Evolutionary conservation across 2,888 invertebrate species (phyloP).

Genomic region (Coecobrya sp.): DNA sequence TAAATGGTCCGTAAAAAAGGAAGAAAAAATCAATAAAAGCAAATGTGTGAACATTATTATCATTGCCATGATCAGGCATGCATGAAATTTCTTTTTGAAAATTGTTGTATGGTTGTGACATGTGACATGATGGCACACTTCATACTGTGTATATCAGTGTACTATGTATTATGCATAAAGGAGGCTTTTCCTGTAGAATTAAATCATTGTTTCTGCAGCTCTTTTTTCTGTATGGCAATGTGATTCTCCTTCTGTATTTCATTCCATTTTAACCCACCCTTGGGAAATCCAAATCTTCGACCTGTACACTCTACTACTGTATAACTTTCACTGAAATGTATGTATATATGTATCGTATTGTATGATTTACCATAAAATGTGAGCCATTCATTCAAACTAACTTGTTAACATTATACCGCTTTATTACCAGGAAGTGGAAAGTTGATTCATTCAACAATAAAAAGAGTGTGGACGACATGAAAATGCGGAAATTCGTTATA

Average conservation of each 20-base stretch:
- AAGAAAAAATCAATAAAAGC: neutral
- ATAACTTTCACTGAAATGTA: too few relatives aligned
- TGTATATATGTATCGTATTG: neutral
- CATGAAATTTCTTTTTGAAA: constrained; percentile 2
- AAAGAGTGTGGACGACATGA: neutral
- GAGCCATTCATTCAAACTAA: neutral
- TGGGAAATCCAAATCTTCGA: neutral
- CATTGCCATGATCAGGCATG: neutral
- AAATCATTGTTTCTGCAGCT: neutral
- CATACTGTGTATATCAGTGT: neutral
- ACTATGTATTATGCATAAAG: neutral
- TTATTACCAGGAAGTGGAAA: neutral
- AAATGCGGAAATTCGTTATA: neutral
- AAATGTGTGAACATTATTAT: constrained; percentile 8
- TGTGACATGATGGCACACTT: constrained; percentile 4
- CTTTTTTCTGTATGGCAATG: neutral
- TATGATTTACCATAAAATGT: neutral
- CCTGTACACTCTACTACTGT: neutral
- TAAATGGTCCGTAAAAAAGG: neutral
- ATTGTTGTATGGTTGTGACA: constrained; percentile 21
- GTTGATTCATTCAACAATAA: neutral
- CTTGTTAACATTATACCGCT: neutral
- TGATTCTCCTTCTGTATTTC: neutral
- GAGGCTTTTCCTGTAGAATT: neutral
- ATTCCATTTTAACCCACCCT: neutral